Conservation (phyloP, 2,797 vertebrate species). For the Chiloscyllium punctatum region DNA sequence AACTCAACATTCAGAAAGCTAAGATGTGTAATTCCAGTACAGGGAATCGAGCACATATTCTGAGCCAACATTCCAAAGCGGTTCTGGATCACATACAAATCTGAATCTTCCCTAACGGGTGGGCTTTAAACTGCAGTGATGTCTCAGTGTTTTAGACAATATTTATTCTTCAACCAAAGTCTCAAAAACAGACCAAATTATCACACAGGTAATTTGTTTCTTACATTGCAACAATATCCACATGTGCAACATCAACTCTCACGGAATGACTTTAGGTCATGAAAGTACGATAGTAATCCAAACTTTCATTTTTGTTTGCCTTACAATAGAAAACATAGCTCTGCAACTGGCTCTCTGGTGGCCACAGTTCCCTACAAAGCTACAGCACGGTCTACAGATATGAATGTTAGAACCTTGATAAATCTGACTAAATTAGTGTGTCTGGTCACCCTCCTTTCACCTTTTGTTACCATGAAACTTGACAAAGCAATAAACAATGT, state of each 20-base stretch:
- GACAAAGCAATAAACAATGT: not conserved
- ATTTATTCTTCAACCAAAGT: not conserved
- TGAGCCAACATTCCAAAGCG: not conserved
- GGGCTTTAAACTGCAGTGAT: not conserved
- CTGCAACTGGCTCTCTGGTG: not conserved
- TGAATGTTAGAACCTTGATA: not conserved
- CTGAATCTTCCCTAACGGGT: not conserved
- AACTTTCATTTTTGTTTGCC: not conserved
- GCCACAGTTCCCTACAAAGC: not conserved
- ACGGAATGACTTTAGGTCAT: not conserved
- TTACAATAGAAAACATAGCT: not conserved
- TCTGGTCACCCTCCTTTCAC: not conserved
- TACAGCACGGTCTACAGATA: not conserved
- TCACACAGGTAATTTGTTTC: not conserved
- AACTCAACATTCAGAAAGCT: not conserved
- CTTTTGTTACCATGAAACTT: not conserved
- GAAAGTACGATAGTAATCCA: not conserved
- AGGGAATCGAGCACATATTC: not conserved
- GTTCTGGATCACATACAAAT: not conserved
- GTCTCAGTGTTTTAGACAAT: not conserved
- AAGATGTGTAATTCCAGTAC: not conserved
- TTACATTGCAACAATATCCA: not conserved
- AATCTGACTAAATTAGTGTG: not conserved
- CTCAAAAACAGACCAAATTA: not conserved
- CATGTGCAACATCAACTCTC: not conserved